Percentiles rank a stretch among this genome's conserved stretches.
Conservation (phyloP, 2,888 invertebrate species). For the Chymomyza fuscimana region DNA sequence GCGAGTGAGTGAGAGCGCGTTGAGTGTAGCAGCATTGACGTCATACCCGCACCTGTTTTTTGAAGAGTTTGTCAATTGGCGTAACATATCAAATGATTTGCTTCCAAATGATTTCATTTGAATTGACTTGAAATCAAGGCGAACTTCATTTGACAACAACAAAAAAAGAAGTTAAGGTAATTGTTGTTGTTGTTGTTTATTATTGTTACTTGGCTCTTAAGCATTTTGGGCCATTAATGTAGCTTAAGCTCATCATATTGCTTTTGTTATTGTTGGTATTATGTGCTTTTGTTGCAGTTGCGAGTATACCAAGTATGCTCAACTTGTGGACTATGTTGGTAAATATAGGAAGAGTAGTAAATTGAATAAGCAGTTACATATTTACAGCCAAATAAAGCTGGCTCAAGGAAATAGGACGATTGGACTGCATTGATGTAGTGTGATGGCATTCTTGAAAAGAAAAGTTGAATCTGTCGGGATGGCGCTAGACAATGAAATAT, state of each 20-base stretch:
- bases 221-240: background rate
- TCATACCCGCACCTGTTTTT: background rate
- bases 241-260: background rate
- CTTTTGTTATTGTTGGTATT: conserved; percentile 8
- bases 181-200: background rate
- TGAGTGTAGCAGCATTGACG: too few species aligned
- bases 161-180: background rate
- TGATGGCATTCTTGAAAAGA: too few species aligned
- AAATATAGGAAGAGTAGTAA: too few species aligned
- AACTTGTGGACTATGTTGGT: too few species aligned
- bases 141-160: conserved; percentile 25
- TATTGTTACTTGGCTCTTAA: background rate
- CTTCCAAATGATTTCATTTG: conserved; percentile 78
- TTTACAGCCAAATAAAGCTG: too few species aligned
- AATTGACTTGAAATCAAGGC: conserved; percentile 74
- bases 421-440: too few species aligned
- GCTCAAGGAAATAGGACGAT: too few species aligned
- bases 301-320: background rate
- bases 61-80: conserved; percentile 71
- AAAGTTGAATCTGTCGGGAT: too few species aligned
- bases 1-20: too few species aligned
- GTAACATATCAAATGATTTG: conserved; percentile 76
- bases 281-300: background rate
- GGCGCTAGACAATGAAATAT: too few species aligned
- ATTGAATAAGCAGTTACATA: too few species aligned